phyloP scores from a whole-genome alignment of 1,140 invertebrate species.

The Hetaerina americana region DNA sequence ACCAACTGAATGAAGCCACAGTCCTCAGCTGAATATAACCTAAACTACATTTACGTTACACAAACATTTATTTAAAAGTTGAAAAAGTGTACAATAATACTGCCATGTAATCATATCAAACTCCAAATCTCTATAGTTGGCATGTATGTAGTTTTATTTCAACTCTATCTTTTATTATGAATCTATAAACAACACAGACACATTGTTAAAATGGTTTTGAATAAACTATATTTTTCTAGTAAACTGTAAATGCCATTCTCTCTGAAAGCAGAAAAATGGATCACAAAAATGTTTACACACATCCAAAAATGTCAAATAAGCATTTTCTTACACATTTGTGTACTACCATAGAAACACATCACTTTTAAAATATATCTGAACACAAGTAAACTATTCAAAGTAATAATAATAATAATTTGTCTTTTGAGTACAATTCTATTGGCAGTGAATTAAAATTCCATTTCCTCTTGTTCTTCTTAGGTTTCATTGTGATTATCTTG shows the following conservation, averaged over 20 bases:
- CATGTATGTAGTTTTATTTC: not conserved
- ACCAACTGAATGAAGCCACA: not conserved
- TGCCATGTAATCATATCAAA: not conserved
- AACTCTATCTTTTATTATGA: not conserved
- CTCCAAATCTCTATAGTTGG: not conserved
- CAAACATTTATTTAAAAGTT: not conserved
- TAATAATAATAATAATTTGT: not conserved
- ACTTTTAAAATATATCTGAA: not conserved
- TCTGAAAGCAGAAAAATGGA: too few relatives aligned
- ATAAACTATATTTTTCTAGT: not conserved
- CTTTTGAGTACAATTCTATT: not conserved
- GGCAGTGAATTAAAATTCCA: not conserved
- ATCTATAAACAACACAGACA: not conserved
- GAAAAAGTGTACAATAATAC: not conserved
- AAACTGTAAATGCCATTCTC: too few relatives aligned
- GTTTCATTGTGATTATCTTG: not conserved
- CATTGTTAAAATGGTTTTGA: not conserved
- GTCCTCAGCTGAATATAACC: not conserved
- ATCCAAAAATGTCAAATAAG: too few relatives aligned
- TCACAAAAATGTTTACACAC: too few relatives aligned
- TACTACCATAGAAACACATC: too few relatives aligned
- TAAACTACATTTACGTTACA: not conserved
- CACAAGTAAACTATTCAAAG: not conserved
- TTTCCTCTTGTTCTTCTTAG: not conserved
- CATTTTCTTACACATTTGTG: too few relatives aligned